Evolutionary conservation across 2,888 invertebrate genomes (phyloP).

Genomic region (Falcaria lacertinaria): DNA sequence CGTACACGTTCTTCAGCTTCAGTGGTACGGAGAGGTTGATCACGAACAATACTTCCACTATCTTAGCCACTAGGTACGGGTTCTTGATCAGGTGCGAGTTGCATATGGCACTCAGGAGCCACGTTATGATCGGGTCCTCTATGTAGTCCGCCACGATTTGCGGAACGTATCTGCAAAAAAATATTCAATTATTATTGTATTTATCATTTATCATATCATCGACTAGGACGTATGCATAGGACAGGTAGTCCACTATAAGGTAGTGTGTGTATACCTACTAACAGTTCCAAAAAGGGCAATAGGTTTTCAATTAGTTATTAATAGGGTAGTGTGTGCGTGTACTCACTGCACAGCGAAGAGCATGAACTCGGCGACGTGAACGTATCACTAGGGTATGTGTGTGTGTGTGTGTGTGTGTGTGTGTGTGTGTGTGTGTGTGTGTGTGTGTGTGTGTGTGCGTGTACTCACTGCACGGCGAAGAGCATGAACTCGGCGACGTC

Average conservation of each 20-base stretch:
- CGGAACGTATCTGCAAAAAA: constrained; percentile 84
- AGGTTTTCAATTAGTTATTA: too few species aligned
- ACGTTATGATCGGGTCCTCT: constrained; percentile 91
- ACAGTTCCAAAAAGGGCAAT: too few species aligned
- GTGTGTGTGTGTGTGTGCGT: too few species aligned
- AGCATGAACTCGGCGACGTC: constrained; percentile 97
- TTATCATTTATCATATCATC: too few species aligned
- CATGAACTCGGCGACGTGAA: constrained; percentile 97
- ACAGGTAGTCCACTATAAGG: too few species aligned
- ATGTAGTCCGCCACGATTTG: constrained; percentile 86
- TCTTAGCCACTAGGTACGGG: constrained; percentile 97
- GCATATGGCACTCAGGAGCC: constrained; percentile 94
- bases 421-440: too few species aligned
- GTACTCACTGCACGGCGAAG: constrained; percentile 93
- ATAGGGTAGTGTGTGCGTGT: too few species aligned
- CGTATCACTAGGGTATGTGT: constrained; percentile 97
- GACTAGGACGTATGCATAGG: too few species aligned
- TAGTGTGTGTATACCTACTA: too few species aligned
- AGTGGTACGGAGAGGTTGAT: constrained; percentile 84
- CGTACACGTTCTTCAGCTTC: constrained; percentile 80
- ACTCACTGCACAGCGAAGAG: constrained; percentile 95
- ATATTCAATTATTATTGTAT: too few species aligned
- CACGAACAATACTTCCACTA: constrained; percentile 93
- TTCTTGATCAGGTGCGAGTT: constrained; percentile 95
- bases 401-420: too few species aligned